Percentiles rank a stretch among this genome's conserved stretches.
Conservation (phyloP, 2,888 invertebrate species). For the Pogonocherus hispidulus region DNA sequence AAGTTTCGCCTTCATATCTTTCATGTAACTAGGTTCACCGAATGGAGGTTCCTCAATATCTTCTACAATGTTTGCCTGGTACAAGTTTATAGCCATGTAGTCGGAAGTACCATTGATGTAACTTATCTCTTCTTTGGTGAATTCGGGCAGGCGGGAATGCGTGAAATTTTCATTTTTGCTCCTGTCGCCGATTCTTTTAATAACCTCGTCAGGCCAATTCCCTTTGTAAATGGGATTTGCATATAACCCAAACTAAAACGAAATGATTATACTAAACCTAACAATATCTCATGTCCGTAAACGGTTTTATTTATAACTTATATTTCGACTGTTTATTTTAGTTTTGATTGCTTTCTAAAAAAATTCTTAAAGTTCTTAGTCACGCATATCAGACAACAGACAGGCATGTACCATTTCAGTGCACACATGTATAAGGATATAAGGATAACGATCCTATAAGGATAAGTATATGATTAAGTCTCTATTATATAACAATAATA, state of each 20-base stretch:
- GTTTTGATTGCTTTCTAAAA: too few relatives aligned
- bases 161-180: slow-evolving; percentile 69
- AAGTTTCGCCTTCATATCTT: slow-evolving; percentile 11
- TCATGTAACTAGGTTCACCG: slow-evolving; percentile 12
- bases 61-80: slow-evolving; percentile 72
- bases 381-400: too few relatives aligned
- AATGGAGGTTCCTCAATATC: slow-evolving; percentile 12
- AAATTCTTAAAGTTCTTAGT: too few relatives aligned
- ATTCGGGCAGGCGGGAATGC: slow-evolving; percentile 75
- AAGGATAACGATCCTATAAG: too few relatives aligned
- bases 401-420: too few relatives aligned
- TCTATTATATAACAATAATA: too few relatives aligned
- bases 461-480: too few relatives aligned
- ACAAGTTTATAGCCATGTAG: slow-evolving; percentile 80
- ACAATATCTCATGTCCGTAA: too few relatives aligned
- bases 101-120: slow-evolving; percentile 76
- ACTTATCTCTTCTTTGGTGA: slow-evolving; percentile 74
- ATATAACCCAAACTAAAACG: slow-evolving; percentile 52
- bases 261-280: too few relatives aligned
- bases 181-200: slow-evolving; percentile 71
- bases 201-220: slow-evolving; percentile 79
- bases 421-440: too few relatives aligned
- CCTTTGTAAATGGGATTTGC: slow-evolving; percentile 75
- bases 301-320: too few relatives aligned
- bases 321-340: too few relatives aligned